Evolutionary conservation across 1,140 invertebrate species (phyloP), one percentile per base, ranked within the genome.

Genomic region (Melanaphis sacchari): DNA sequence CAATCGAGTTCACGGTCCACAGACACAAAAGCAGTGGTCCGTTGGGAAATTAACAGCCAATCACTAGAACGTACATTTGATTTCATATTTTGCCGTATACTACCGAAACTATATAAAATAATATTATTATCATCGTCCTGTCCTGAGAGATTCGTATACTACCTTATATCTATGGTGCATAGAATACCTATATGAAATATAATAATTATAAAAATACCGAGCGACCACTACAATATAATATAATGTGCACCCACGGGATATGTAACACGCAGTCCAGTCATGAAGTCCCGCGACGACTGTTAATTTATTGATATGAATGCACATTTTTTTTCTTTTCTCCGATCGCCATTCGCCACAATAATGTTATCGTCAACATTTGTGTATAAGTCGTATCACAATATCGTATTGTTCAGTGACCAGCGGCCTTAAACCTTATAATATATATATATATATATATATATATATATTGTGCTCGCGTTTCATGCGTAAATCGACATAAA

Each of bases 271-370:
- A 31, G 31, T n/a, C 59, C 59, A n/a, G 59, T 76, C 6, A n/a
- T 76, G 59, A 66, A n/a, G 59, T 66, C 59, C 59, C 31, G 31
- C 11, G 59, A 76, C 31, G 59, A n/a, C 59, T 76, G 59, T n/a
- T 76, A 76, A 76, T 76, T 76, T 76, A n/a, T 76, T n/a, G 59
- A 36, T 76, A 76, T 76, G 59, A 76, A 76, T 76, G 59, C 59
- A 76, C 59, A 76, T 76, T 76, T 76, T 76, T 46, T 76, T 76
- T n/a, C 59, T 18, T 18, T 36, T 66, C 59, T 66, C 59, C 31
- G 59, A 31, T 66, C 59, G 31, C 59, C 59, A 31, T n/a, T 66
- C 59, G 59, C 59, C n/a, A 76, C n/a, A 76, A 52, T 52, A 52
- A n/a, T 76, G 36, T 76, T 36, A 36, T n/a, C 59, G 59, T 76